phyloP scores from a whole-genome alignment of 35 echinoderm and acorn worm genomes.

The Ptychodera flava region DNA sequence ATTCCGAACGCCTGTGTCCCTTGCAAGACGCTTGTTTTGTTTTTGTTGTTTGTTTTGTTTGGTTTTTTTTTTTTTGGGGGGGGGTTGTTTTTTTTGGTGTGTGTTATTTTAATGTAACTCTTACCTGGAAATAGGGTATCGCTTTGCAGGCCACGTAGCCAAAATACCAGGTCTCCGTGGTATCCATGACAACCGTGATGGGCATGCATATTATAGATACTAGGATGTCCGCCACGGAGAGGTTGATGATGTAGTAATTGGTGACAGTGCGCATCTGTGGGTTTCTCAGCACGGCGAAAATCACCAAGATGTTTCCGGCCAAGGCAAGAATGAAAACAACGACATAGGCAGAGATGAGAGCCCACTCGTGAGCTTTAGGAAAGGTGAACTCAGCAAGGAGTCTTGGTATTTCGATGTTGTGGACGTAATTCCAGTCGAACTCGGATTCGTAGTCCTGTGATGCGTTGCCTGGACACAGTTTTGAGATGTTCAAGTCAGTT shows the following conservation, averaged over 20 bases:
- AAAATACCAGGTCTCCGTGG: conserved; percentile 72
- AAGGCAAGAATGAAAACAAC: conserved; percentile 64
- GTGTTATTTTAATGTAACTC: too few species aligned
- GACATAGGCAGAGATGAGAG: conserved; percentile 40
- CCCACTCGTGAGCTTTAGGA: conserved; percentile 40
- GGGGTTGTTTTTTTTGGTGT: too few species aligned
- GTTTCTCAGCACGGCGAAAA: conserved; percentile 75
- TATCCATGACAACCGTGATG: conserved; percentile 40
- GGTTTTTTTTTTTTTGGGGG: too few species aligned
- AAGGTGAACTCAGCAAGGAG: not conserved
- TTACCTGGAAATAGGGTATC: conserved; percentile 84
- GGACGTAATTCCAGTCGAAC: too few species aligned
- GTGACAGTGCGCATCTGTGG: conserved; percentile 98
- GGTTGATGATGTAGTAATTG: conserved; percentile 94
- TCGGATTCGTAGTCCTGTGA: too few species aligned
- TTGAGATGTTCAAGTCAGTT: too few species aligned
- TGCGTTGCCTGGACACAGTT: too few species aligned
- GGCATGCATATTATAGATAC: conserved; percentile 70
- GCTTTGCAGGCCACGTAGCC: conserved; percentile 48
- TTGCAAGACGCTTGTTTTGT: too few species aligned
- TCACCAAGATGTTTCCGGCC: conserved; percentile 69
- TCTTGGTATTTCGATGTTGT: too few species aligned
- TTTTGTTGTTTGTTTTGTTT: too few species aligned
- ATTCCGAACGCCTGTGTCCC: too few species aligned
- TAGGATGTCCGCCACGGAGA: conserved; percentile 75